Evolutionary conservation across 2,113 vertebrate genomes (phyloP).

Genomic region (Campylorhamphus procurvoides): DNA sequence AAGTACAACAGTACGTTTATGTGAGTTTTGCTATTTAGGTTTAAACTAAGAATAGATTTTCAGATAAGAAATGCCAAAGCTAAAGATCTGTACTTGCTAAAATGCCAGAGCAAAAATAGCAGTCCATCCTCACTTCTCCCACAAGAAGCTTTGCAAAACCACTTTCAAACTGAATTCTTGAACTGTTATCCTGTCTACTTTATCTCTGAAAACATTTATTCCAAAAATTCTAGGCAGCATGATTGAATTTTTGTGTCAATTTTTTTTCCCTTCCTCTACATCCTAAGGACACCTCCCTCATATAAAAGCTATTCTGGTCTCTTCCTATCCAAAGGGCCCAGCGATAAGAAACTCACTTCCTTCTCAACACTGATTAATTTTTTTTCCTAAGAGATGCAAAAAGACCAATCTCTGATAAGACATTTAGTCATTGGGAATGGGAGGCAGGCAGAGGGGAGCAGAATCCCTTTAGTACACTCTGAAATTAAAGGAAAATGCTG

Average conservation of each 20-base stretch:
- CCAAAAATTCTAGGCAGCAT: neutral
- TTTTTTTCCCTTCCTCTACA: neutral
- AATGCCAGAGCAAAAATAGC: conserved; percentile 42
- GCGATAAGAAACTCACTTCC: neutral
- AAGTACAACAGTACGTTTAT: neutral
- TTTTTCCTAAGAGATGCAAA: conserved; percentile 9
- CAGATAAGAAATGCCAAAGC: conserved; percentile 15
- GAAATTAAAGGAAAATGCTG: neutral
- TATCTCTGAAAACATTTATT: conserved; percentile 1
- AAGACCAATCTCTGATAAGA: neutral
- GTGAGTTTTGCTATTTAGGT: neutral
- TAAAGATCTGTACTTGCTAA: conserved; percentile 33
- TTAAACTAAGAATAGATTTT: conserved; percentile 46
- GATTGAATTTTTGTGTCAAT: neutral
- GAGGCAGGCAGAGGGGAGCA: neutral
- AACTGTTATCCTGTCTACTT: neutral
- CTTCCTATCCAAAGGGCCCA: neutral
- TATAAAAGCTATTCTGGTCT: neutral
- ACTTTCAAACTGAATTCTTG: neutral
- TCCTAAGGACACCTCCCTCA: neutral
- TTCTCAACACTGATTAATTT: neutral
- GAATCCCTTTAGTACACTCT: neutral
- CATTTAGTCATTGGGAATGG: neutral
- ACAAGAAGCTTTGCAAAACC: neutral
- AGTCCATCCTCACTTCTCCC: neutral